These are phyloP conservation scores for Schizothorax lantsangensis DNA, from an alignment of 2,797 vertebrate species.

Conservation along the genomic window DNA sequence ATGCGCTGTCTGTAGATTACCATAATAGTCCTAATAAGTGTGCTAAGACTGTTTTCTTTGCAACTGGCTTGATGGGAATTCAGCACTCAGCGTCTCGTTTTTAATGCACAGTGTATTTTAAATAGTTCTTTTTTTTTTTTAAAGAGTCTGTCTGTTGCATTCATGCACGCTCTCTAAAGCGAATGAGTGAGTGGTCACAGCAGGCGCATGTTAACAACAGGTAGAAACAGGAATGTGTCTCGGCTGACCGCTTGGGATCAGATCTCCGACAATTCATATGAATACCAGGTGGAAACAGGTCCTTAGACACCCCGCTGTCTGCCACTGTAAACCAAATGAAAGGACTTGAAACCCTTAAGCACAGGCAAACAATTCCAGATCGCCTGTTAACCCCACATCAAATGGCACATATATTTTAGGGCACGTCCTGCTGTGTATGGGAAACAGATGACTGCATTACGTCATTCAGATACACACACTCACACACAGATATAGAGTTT, in stretches of 20 bases:
- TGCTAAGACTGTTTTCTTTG: neutral
- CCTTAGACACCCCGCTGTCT: neutral
- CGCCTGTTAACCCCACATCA: slow-evolving; percentile 44
- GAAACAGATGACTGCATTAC: slow-evolving; percentile 49
- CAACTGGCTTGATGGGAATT: neutral
- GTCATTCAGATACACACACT: slow-evolving; percentile 36
- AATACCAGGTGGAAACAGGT: neutral
- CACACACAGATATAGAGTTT: slow-evolving; percentile 17
- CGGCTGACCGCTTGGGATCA: neutral
- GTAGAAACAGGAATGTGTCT: neutral
- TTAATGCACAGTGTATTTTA: neutral
- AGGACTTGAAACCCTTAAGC: slow-evolving; percentile 28
- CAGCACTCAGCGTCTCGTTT: neutral
- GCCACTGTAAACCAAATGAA: slow-evolving; percentile 35
- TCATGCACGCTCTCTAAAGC: neutral
- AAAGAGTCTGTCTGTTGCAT: neutral
- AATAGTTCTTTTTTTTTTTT: neutral
- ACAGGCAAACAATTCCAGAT: slow-evolving; percentile 27
- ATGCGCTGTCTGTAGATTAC: neutral
- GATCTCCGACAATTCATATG: neutral
- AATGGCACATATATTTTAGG: slow-evolving; percentile 34
- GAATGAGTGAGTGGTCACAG: neutral
- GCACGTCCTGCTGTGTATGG: slow-evolving; percentile 24
- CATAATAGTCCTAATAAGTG: neutral
- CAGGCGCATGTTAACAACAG: neutral